Evolutionary conservation across 2,797 vertebrate genomes (phyloP).

Genomic region (Pseudotriccus pelzelni): DNA sequence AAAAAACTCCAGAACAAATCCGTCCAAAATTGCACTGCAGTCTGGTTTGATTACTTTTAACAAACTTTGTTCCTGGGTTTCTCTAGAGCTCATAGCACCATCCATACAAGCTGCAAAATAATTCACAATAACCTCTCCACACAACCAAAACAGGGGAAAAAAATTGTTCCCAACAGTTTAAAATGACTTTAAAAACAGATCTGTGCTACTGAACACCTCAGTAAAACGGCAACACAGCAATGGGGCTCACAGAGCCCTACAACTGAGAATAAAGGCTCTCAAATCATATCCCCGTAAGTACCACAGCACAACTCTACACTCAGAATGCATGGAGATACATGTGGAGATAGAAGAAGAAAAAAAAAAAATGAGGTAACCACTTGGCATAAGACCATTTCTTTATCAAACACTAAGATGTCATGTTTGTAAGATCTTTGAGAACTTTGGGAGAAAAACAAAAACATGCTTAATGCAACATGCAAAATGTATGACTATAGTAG

Average conservation of each 20-base stretch:
- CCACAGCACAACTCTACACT: neutral
- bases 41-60: neutral
- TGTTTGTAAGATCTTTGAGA: neutral
- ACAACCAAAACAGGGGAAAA: neutral
- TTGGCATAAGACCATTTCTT: neutral
- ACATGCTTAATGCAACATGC: neutral
- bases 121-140: neutral
- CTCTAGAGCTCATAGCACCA: fast-evolving
- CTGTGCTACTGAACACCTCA: neutral
- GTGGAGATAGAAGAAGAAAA: neutral
- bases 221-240: neutral
- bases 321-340: neutral
- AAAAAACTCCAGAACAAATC: neutral
- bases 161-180: neutral
- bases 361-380: neutral
- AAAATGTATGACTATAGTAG: neutral
- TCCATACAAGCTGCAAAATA: neutral
- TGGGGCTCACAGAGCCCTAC: neutral
- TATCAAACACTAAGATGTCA: neutral
- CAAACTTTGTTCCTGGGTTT: neutral
- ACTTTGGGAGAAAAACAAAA: neutral
- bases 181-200: neutral
- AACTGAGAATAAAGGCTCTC: neutral
- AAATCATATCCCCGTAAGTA: fast-evolving
- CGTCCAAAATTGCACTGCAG: neutral